phyloP scores from a whole-genome alignment of 2,888 invertebrate species.

The Protula sp. region DNA sequence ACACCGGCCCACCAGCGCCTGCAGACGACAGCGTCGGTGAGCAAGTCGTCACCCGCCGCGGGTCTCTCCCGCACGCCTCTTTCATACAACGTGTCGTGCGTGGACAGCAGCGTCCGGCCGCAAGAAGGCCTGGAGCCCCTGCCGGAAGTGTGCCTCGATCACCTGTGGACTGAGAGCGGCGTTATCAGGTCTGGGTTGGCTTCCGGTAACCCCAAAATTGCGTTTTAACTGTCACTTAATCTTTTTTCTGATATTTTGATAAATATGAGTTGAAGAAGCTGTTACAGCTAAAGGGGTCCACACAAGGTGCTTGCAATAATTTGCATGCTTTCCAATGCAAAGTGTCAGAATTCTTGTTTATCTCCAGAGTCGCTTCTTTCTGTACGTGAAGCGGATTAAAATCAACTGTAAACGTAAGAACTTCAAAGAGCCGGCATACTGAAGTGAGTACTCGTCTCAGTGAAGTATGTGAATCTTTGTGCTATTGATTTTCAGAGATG shows the following conservation, averaged over 20 bases:
- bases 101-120: not conserved
- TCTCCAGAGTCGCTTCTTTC: no score
- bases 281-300: no score
- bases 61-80: not conserved
- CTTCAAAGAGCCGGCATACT: no score
- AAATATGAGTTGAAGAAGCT: no score
- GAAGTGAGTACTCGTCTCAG: no score
- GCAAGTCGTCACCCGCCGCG: slow-evolving; percentile 18
- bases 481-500: slow-evolving; percentile 30
- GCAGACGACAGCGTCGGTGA: no score
- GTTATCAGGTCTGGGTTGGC: not conserved
- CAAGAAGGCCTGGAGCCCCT: slow-evolving; percentile 57
- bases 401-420: no score
- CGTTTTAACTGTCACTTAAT: not conserved
- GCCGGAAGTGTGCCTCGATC: slow-evolving; percentile 82
- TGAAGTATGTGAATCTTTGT: no score
- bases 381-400: no score
- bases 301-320: no score
- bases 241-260: not conserved
- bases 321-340: no score
- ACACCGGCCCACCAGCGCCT: not conserved
- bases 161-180: slow-evolving; percentile 74
- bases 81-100: not conserved
- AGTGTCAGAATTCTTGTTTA: no score
- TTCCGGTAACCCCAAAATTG: not conserved